These are phyloP conservation scores for Polyergus mexicanus DNA, from an alignment of 1,140 invertebrate genomes.

Conservation along the genomic window DNA sequence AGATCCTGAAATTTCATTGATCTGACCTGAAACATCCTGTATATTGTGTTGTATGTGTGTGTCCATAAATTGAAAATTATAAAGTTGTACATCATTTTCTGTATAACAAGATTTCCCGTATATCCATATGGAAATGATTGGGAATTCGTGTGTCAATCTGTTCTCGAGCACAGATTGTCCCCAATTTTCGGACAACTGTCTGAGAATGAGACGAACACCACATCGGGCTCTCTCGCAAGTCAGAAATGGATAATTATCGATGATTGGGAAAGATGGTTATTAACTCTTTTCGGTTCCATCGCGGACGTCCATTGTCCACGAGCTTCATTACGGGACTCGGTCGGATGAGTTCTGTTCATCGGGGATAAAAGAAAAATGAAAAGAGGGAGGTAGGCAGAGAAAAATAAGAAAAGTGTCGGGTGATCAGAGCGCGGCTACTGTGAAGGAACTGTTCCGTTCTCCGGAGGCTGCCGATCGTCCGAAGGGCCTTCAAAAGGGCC, in stretches of 20 bases:
- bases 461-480: slow-evolving; percentile 77
- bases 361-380: slow-evolving; percentile 45
- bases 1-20: no score
- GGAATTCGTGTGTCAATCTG: neutral
- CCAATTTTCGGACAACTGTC: neutral
- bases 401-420: slow-evolving; percentile 71
- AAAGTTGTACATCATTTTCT: neutral
- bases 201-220: no score
- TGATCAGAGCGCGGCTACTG: slow-evolving; percentile 79
- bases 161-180: neutral
- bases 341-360: slow-evolving; percentile 48
- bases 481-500: slow-evolving; percentile 81
- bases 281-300: slow-evolving; percentile 74
- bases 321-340: slow-evolving; percentile 78
- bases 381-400: slow-evolving; percentile 19
- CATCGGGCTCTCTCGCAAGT: neutral
- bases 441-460: slow-evolving; percentile 80
- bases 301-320: slow-evolving; percentile 77
- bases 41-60: no score
- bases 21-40: no score
- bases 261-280: slow-evolving; percentile 79
- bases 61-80: neutral
- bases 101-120: neutral
- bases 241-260: slow-evolving; percentile 73
- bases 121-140: no score